These are phyloP conservation scores for Spizaetus ornatus DNA, from an alignment of 2,113 vertebrate genomes.

Conservation along the genomic window DNA sequence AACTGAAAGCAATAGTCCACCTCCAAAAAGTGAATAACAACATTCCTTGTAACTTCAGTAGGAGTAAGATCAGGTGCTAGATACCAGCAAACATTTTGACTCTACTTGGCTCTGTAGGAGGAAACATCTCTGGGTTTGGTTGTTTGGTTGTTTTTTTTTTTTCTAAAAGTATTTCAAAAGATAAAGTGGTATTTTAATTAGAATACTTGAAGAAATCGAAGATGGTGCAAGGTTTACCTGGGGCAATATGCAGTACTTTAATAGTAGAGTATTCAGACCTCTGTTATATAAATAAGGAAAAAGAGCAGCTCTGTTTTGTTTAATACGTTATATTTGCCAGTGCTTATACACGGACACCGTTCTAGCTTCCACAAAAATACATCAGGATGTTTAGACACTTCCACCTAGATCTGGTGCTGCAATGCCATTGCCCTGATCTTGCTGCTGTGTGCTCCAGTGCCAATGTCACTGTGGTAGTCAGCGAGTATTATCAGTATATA, in stretches of 20 bases:
- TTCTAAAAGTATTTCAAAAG: neutral
- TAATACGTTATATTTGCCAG: neutral
- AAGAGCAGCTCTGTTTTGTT: neutral
- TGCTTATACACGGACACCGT: neutral
- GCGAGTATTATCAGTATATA: neutral
- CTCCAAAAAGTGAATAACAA: neutral
- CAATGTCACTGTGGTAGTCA: rapidly evolving
- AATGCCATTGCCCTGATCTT: neutral
- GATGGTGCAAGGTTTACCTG: neutral
- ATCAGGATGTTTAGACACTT: neutral
- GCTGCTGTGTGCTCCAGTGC: rapidly evolving
- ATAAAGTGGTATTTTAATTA: neutral
- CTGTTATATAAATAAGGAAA: neutral
- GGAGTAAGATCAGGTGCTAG: neutral
- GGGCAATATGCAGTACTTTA: neutral
- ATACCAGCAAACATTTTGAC: neutral
- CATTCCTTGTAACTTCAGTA: neutral
- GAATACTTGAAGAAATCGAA: neutral
- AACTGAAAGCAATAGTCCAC: neutral
- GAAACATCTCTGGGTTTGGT: neutral
- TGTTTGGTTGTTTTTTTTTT: neutral
- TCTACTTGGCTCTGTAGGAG: neutral
- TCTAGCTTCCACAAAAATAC: neutral
- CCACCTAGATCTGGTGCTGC: neutral
- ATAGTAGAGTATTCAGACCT: neutral